These are phyloP conservation scores for Pygoscelis adeliae DNA, from an alignment of 2,113 vertebrate genomes.

Conservation along the genomic window DNA sequence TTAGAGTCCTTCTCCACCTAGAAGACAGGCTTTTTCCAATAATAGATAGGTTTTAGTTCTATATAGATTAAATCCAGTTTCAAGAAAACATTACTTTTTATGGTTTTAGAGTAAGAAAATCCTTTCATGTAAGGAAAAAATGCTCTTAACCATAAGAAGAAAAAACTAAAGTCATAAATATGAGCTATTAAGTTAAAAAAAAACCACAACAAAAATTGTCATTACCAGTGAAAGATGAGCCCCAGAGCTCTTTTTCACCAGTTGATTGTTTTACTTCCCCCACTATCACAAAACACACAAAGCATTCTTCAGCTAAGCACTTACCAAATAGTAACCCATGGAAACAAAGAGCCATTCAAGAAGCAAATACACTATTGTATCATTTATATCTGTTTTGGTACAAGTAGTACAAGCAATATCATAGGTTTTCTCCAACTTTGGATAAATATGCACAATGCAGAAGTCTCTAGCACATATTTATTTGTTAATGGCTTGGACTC, in stretches of 20 bases:
- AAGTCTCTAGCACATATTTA: background rate
- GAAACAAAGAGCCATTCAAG: background rate
- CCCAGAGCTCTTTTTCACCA: background rate
- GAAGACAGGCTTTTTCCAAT: background rate
- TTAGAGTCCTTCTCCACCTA: background rate
- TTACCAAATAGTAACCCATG: background rate
- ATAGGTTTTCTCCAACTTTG: background rate
- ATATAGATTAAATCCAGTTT: background rate
- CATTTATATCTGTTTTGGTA: background rate
- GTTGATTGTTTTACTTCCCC: background rate
- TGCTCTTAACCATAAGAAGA: background rate
- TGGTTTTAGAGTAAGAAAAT: background rate
- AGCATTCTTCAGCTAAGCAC: background rate
- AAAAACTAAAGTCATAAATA: background rate
- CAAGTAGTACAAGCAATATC: background rate
- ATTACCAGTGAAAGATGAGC: background rate
- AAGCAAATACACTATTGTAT: background rate
- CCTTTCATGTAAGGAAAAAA: background rate
- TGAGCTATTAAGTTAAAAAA: background rate
- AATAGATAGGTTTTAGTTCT: background rate
- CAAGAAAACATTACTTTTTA: background rate
- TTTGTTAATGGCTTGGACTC: background rate
- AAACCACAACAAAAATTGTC: background rate
- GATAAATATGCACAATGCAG: background rate
- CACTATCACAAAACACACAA: background rate